Evolutionary conservation across 2,797 vertebrate species (phyloP), one percentile per base, ranked within the genome.

Genomic region (Odontamblyopus lacepedii): DNA sequence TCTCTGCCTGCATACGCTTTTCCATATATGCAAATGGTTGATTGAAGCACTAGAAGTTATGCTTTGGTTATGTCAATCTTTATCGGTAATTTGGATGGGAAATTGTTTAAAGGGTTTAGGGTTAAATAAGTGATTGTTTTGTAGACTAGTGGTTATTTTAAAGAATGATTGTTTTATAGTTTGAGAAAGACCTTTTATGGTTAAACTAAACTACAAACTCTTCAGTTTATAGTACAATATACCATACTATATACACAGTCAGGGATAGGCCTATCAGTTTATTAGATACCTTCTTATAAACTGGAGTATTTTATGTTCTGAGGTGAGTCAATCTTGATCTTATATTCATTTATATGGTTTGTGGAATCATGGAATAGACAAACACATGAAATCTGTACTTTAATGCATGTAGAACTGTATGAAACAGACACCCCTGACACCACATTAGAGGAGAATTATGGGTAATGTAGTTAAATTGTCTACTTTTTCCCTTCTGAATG

Each of bases 391-490:
- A 38, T 38, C 35, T 8, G 11, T 7, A 13, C 9, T 26, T 4
- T 57, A 2, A 18, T 23, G n/a, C 27, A 57, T 57, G 55, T 57
- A 57, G 56, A 11, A 9, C 23, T 57, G 1, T 51, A 50, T 51
- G 4, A 51, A 5, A 56, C n/a, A 55, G n/a, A 56, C 55, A 23
- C 16, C 18, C 6, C 3, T 16, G 12, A 15, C 11, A 59, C 15
- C 1, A 6, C 16, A 29, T 75, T 67, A 78, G 80, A 90, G 63
- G 41, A 32, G 72, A 65, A 75, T 79, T 90, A 75, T 86, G 75
- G 76, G 72, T 85, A 79, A 79, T 78, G 72, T 79, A 75, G 80
- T 84, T 83, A 74, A 83, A 70, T 79, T 74, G 73, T 80, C 56
- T 73, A 62, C 32, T 26, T 12, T 26, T 44, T 23, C 27, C 38